phyloP scores from a whole-genome alignment of 2,888 invertebrate species.

The Odontocolon sp. region DNA sequence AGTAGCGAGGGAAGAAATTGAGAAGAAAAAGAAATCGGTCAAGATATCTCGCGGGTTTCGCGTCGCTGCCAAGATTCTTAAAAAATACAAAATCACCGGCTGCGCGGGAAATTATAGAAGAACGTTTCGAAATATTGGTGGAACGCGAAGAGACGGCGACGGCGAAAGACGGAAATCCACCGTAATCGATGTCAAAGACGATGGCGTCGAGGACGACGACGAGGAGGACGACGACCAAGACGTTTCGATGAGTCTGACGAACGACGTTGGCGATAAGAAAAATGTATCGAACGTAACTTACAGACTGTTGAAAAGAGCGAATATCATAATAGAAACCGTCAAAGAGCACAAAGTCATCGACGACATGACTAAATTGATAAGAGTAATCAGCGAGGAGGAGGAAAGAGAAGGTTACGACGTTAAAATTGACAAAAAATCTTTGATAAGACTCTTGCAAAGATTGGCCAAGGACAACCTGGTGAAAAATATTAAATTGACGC shows the following conservation, averaged over 20 bases:
- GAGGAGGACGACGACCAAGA: neutral
- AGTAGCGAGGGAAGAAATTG: too few species aligned
- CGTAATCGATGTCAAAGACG: neutral
- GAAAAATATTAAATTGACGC: slow-evolving; percentile 82
- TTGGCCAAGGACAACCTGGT: slow-evolving; percentile 84
- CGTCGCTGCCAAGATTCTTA: slow-evolving; percentile 41
- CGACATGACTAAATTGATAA: slow-evolving; percentile 81
- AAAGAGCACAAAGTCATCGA: slow-evolving; percentile 84
- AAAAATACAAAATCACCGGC: slow-evolving; percentile 46
- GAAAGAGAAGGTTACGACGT: slow-evolving; percentile 82
- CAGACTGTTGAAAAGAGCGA: slow-evolving; percentile 83
- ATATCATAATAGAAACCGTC: slow-evolving; percentile 84
- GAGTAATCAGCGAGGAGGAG: slow-evolving; percentile 83
- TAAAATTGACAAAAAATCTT: slow-evolving; percentile 85
- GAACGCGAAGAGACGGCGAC: neutral
- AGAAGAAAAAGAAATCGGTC: too few species aligned
- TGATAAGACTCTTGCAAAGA: slow-evolving; percentile 84
- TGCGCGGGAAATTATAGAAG: slow-evolving; percentile 44
- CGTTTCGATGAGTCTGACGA: too few species aligned
- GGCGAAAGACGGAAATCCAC: slow-evolving; percentile 23
- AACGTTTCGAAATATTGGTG: slow-evolving; percentile 53
- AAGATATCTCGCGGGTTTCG: neutral
- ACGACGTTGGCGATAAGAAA: slow-evolving; percentile 68
- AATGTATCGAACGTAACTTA: slow-evolving; percentile 77
- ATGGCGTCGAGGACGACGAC: neutral